Conservation (phyloP, 2,113 vertebrate species). For the Otocyon megalotis region DNA sequence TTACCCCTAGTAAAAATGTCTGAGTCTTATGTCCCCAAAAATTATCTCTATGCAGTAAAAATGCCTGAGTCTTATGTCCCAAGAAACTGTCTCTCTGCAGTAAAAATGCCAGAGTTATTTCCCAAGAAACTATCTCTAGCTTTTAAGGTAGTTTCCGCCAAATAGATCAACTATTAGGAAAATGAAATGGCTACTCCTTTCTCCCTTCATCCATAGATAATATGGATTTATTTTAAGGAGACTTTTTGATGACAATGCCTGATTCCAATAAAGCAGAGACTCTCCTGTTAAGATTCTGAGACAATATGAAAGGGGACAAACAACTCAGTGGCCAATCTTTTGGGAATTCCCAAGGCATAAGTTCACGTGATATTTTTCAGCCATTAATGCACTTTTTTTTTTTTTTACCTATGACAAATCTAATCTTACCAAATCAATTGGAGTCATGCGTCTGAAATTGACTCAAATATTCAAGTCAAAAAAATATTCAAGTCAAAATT, state of each 20-base stretch:
- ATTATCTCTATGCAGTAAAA: conserved; percentile 38
- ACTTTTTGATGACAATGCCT: not conserved
- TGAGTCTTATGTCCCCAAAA: conserved; percentile 22
- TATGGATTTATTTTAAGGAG: not conserved
- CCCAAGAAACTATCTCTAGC: conserved; percentile 27
- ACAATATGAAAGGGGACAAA: not conserved
- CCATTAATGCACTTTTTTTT: not conserved
- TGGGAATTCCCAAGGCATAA: not conserved
- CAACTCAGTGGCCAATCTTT: not conserved
- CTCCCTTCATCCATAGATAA: not conserved
- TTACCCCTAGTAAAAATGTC: conserved; percentile 34
- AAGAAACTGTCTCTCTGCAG: not conserved
- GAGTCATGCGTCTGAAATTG: not conserved
- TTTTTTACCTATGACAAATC: not conserved
- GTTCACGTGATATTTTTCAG: not conserved
- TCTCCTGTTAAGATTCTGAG: not conserved
- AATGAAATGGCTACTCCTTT: not conserved
- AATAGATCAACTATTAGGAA: not conserved
- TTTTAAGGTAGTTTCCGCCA: not conserved
- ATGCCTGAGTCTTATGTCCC: conserved; percentile 13
- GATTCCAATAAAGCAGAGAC: not conserved
- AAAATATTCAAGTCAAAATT: conserved; percentile 12
- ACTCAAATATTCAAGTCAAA: not conserved
- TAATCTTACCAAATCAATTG: not conserved
- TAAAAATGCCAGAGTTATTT: conserved; percentile 55